Conservation (phyloP, 2,113 vertebrate genomes). For the Labrus mixtus region DNA sequence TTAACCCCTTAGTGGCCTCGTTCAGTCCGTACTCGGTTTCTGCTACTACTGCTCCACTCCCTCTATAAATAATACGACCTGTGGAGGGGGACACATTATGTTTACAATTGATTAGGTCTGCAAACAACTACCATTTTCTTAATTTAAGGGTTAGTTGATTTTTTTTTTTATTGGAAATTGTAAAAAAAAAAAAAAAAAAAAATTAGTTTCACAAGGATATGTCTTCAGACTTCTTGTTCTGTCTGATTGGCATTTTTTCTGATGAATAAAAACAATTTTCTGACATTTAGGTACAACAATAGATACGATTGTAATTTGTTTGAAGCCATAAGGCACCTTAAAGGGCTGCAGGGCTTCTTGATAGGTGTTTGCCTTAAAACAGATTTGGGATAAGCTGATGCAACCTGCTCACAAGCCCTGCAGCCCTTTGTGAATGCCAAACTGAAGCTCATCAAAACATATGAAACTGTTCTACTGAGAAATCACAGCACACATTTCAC, state of each 20-base stretch:
- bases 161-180: too few relatives aligned
- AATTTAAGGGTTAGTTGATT: not conserved
- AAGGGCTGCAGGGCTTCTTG: constrained; percentile 59
- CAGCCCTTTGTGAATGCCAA: constrained; percentile 51
- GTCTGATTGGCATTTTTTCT: not conserved
- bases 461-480: constrained; percentile 14
- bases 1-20: constrained; percentile 82
- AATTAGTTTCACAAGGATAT: not conserved
- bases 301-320: not conserved
- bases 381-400: not conserved
- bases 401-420: constrained; percentile 30
- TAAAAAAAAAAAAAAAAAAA: too few relatives aligned
- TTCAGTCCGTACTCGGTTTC: constrained; percentile 73
- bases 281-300: not conserved
- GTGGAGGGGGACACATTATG: constrained; percentile 15
- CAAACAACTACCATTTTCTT: not conserved
- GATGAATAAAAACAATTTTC: not conserved
- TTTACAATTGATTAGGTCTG: not conserved
- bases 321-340: constrained; percentile 11
- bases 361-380: constrained; percentile 21
- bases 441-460: not conserved
- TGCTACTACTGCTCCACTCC: constrained; percentile 55
- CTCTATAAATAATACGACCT: constrained; percentile 74
- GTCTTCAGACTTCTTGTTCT: too few relatives aligned
- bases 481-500: constrained; percentile 38